Evolutionary conservation across 2,888 invertebrate species (phyloP), one percentile per base, ranked within the genome.

Genomic region (Ormyrus labotus): DNA sequence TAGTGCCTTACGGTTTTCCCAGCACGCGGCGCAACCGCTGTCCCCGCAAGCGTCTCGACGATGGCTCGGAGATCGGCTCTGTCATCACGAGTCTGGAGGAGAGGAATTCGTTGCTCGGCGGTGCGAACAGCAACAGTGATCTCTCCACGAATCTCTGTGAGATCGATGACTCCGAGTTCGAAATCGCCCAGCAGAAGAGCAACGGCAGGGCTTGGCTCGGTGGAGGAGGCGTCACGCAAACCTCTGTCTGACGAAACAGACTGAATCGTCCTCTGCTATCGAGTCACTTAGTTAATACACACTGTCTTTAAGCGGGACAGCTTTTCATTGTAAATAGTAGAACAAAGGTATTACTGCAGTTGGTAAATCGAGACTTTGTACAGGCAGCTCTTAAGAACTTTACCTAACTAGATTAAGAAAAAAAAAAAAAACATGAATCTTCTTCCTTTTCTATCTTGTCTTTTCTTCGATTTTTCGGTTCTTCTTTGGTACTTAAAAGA

Each of bases 61-160:
- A 90, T 82, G 93, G 93, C 83, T 93, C 94, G 80, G 94, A 94
- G 90, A 93, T 94, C 82, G 93, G 93, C 86, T 94, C 94, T 85
- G 94, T 95, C 84, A 94, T 95, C 87, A 94, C 94, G 53, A 94
- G 94, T 89, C 92, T 95, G 13, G 95, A 94, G 89, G 96, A 95
- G 91, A 93, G 95, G 83, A 94, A 95, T 91, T 96, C 96, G 65
- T 92, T 96, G 86, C 92, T 95, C 84, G 96, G 94, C 83, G 94
- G 94, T 83, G 92, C 92, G 68, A 93, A 92, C 11, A 97, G 97
- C 86, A 95, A 95, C 90, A 97, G 97, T 91, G 96, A 97, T 91
- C 92, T 97, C 85, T 97, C 97, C 73, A 95, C 96, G 73, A 95
- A 95, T 90, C 93, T 98, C 83, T 98, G 98, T 92, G 98, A 98